phyloP scores from a whole-genome alignment of 1,140 invertebrate species.

The Psix sp. region DNA sequence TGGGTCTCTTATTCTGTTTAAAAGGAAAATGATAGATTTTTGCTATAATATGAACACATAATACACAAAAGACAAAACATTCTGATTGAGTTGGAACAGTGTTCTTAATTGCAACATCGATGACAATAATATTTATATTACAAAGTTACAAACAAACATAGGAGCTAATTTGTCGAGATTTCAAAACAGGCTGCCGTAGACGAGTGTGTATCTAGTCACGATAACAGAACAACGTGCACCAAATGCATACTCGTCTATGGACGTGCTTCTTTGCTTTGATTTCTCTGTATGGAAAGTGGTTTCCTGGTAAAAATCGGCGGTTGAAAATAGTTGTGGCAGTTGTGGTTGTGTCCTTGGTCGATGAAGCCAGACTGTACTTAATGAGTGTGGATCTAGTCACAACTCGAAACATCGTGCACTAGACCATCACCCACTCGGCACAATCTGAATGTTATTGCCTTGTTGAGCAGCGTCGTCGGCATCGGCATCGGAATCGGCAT shows the following conservation, averaged over 20 bases:
- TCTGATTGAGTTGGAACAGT: neutral
- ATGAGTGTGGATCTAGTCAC: conserved; percentile 95
- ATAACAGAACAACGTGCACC: conserved; percentile 80
- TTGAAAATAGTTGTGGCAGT: neutral
- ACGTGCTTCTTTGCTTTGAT: conserved; percentile 68
- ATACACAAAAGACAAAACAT: neutral
- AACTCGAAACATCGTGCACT: conserved; percentile 80
- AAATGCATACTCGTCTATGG: conserved; percentile 88
- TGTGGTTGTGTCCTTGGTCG: conserved; percentile 2
- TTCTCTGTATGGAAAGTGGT: conserved; percentile 11
- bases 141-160: too few relatives aligned
- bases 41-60: neutral
- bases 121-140: too few relatives aligned
- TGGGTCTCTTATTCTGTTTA: conserved; percentile 20
- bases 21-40: conserved; percentile 14
- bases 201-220: conserved; percentile 63
- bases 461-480: too few relatives aligned
- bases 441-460: conserved; percentile 55
- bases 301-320: neutral
- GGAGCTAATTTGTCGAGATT: conserved; percentile 35
- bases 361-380: conserved; percentile 76
- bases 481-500: too few relatives aligned
- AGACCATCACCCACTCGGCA: conserved; percentile 84
- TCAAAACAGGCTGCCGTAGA: conserved; percentile 60
- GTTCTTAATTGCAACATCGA: neutral